phyloP scores from a whole-genome alignment of 2,888 invertebrate genomes.

The Campoplex nolae region DNA sequence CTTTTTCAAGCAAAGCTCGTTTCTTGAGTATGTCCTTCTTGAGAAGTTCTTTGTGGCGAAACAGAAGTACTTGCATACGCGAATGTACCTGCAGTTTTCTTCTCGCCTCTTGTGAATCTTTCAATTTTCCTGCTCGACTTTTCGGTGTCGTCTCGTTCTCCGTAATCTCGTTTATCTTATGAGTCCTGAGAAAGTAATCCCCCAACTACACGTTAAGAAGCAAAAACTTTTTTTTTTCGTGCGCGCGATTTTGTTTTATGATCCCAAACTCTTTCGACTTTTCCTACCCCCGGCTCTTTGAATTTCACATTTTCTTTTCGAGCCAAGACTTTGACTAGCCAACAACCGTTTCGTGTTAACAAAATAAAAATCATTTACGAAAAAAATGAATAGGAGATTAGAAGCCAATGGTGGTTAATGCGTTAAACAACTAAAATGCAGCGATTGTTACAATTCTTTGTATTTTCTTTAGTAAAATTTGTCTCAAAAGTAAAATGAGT shows the following conservation, averaged over 20 bases:
- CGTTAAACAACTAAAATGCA: slow-evolving; percentile 2
- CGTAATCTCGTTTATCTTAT: slow-evolving; percentile 76
- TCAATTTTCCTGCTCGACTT: slow-evolving; percentile 82
- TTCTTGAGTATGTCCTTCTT: slow-evolving; percentile 97
- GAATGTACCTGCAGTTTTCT: slow-evolving; percentile 86
- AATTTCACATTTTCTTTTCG: slow-evolving; percentile 11
- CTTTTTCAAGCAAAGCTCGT: slow-evolving; percentile 94
- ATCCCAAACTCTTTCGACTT: slow-evolving; percentile 8
- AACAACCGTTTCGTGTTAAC: background rate
- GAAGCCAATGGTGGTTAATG: slow-evolving; percentile 51
- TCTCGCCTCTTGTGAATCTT: slow-evolving; percentile 85
- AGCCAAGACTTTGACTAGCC: slow-evolving; percentile 13
- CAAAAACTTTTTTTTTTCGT: slow-evolving; percentile 9
- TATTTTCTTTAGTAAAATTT: slow-evolving; percentile 8
- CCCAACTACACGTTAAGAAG: slow-evolving; percentile 53
- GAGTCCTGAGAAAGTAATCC: slow-evolving; percentile 72
- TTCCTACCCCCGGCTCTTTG: slow-evolving; percentile 9
- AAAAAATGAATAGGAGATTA: background rate
- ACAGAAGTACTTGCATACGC: slow-evolving; percentile 90
- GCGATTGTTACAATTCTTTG: slow-evolving; percentile 10
- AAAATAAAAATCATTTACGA: slow-evolving; percentile 4
- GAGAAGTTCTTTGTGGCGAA: slow-evolving; percentile 95
- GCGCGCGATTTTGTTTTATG: slow-evolving; percentile 2
- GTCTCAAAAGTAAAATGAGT: background rate
- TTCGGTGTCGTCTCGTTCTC: slow-evolving; percentile 79